Percentiles rank a stretch among this genome's conserved stretches.
These are phyloP conservation scores for Harpagoxenus sublaevis DNA, from an alignment of 2,888 invertebrate genomes.

Conservation along the genomic window DNA sequence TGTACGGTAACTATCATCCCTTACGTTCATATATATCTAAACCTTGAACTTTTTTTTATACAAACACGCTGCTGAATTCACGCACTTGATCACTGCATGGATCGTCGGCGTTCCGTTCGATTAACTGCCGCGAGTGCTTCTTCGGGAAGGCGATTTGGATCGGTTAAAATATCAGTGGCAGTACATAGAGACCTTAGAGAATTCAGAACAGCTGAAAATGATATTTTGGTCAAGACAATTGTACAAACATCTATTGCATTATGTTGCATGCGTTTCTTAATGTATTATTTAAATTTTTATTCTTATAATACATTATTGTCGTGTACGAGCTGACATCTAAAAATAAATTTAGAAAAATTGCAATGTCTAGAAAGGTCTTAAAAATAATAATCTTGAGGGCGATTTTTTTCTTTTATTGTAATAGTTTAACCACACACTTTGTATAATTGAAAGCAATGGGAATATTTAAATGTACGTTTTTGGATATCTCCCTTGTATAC, in stretches of 20 bases:
- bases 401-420: background rate
- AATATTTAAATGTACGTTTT: background rate
- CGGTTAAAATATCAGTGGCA: slow-evolving; percentile 96
- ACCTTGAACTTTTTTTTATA: slow-evolving; percentile 56
- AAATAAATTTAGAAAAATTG: background rate
- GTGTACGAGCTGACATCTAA: background rate
- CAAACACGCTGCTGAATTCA: slow-evolving; percentile 66
- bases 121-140: slow-evolving; percentile 94
- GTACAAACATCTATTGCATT: background rate
- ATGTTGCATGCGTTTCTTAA: background rate
- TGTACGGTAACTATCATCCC: slow-evolving; percentile 74
- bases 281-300: background rate
- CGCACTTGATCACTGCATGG: slow-evolving; percentile 77
- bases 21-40: slow-evolving; percentile 61
- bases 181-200: slow-evolving; percentile 96
- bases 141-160: slow-evolving; percentile 95
- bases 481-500: background rate
- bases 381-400: background rate
- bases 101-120: slow-evolving; percentile 80
- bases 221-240: slow-evolving; percentile 17
- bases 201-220: slow-evolving; percentile 94
- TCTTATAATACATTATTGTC: background rate
- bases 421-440: background rate
- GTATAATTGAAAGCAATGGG: background rate
- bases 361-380: background rate